phyloP scores from a whole-genome alignment of 1,140 invertebrate species.

The Drosophila azteca region DNA sequence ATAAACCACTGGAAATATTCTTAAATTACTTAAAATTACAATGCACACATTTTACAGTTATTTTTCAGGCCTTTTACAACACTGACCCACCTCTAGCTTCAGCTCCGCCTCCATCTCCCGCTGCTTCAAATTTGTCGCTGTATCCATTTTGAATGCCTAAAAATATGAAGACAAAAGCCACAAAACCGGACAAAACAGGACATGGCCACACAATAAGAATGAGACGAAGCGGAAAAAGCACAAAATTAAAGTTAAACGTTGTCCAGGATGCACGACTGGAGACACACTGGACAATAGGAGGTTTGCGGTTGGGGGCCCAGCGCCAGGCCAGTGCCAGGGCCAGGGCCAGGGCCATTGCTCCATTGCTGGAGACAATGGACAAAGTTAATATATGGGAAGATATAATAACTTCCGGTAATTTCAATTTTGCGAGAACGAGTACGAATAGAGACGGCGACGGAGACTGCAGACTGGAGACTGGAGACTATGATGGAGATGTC shows the following conservation, averaged over 20 bases:
- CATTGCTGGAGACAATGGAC: constrained; percentile 65
- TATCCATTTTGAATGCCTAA: constrained; percentile 69
- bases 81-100: constrained; percentile 21
- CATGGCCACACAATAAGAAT: constrained; percentile 72
- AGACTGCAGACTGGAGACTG: constrained; percentile 1
- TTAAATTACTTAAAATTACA: too few species aligned
- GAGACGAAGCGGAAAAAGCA: constrained; percentile 83
- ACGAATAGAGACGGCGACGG: constrained; percentile 11
- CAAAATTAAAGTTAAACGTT: constrained; percentile 83
- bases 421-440: constrained; percentile 67
- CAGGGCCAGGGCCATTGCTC: constrained; percentile 19
- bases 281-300: constrained; percentile 59
- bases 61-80: constrained; percentile 32
- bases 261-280: constrained; percentile 79
- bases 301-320: background rate
- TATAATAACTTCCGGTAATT: constrained; percentile 82
- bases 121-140: constrained; percentile 69
- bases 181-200: constrained; percentile 59
- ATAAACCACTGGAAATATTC: background rate
- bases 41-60: constrained; percentile 16
- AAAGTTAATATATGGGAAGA: constrained; percentile 80
- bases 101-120: constrained; percentile 4
- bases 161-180: constrained; percentile 70
- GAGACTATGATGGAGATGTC: constrained; percentile 49
- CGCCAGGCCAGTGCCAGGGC: background rate